phyloP scores from a whole-genome alignment of 2,888 invertebrate species.

The Ophonus ardosiacus region DNA sequence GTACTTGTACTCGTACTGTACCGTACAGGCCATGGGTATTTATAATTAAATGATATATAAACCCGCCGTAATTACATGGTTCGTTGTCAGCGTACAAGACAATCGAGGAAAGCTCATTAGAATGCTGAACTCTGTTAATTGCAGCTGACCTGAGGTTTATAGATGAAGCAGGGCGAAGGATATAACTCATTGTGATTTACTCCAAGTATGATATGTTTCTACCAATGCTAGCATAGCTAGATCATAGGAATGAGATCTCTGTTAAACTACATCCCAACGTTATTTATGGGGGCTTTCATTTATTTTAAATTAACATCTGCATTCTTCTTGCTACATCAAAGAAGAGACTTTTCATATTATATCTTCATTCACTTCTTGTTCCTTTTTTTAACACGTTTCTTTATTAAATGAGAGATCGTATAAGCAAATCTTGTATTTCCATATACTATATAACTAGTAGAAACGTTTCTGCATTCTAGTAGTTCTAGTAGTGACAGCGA shows the following conservation, averaged over 20 bases:
- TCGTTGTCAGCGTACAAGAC: constrained; percentile 61
- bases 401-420: too few species aligned
- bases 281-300: constrained; percentile 1
- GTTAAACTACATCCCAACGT: not conserved
- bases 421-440: not conserved
- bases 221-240: constrained; percentile 5
- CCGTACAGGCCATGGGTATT: constrained; percentile 40
- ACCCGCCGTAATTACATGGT: constrained; percentile 56
- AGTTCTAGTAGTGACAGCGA: too few species aligned
- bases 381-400: too few species aligned
- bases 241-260: constrained; percentile 26
- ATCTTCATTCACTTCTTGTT: not conserved
- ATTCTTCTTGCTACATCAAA: not conserved
- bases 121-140: constrained; percentile 63
- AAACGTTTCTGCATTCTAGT: too few species aligned
- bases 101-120: constrained; percentile 60
- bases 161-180: not conserved
- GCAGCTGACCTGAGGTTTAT: constrained; percentile 54
- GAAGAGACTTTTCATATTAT: not conserved
- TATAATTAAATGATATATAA: constrained; percentile 61
- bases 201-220: constrained; percentile 24
- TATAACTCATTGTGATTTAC: constrained; percentile 54
- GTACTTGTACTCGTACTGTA: not conserved
- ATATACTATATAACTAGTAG: too few species aligned
- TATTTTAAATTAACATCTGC: constrained; percentile 22